phyloP scores from a whole-genome alignment of 2,888 invertebrate genomes.

The Stenolophus ochropezus region DNA sequence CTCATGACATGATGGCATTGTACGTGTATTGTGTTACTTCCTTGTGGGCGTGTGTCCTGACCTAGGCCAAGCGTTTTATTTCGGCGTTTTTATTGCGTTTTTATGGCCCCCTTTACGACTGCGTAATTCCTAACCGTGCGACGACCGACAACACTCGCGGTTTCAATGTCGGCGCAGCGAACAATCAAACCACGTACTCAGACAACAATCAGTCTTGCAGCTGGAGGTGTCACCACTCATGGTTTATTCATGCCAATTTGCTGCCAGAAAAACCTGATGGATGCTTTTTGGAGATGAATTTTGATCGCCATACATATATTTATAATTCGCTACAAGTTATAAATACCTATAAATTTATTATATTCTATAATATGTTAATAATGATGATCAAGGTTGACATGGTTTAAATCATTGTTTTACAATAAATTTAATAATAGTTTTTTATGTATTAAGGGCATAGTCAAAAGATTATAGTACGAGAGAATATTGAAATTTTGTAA shows the following conservation, averaged over 20 bases:
- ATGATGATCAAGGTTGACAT: no score
- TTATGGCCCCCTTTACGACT: slow-evolving; percentile 70
- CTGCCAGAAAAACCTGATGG: no score
- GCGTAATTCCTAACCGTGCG: slow-evolving; percentile 71
- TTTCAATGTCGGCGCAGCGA: background rate
- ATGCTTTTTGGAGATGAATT: no score
- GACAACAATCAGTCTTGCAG: background rate
- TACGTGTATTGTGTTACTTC: background rate
- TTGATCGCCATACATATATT: no score
- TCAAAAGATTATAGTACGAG: no score
- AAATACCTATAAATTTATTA: no score
- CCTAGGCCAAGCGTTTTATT: slow-evolving; percentile 72
- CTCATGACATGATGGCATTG: background rate
- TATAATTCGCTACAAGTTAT: no score
- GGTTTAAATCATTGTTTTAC: no score
- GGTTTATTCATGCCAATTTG: background rate
- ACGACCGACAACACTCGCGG: background rate
- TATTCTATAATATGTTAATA: no score
- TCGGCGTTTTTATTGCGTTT: slow-evolving; percentile 72
- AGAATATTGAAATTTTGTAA: no score
- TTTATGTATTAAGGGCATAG: no score
- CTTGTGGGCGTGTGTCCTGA: slow-evolving; percentile 65
- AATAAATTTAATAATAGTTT: no score
- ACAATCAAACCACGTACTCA: background rate
- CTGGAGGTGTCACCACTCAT: background rate